Evolutionary conservation across 2,113 vertebrate species (phyloP), one percentile per base, ranked within the genome.

Genomic region (Catharus minimus): DNA sequence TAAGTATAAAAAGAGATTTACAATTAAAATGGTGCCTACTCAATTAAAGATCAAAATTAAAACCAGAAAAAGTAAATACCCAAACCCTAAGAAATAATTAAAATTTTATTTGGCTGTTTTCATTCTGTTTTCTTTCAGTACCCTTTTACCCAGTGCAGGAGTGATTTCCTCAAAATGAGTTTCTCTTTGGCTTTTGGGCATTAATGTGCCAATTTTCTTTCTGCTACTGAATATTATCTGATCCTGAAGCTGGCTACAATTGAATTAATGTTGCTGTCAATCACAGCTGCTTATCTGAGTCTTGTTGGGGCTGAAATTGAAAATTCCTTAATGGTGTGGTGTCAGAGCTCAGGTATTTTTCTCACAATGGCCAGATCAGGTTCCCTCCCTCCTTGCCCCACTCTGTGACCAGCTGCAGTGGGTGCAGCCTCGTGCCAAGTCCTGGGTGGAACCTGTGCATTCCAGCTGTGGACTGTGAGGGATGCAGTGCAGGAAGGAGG

Each of bases 231-330:
- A 79, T 89, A 41, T 82, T 81, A 89, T 89, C 87, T 74, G 89
- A 82, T 86, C 47, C 27, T 78, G 77, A 94, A 92, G 61, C 38
- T 84, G 71, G 60, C 8, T 41, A 46, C 52, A 71, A 30, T 47
- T 71, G 60, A 92, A 87, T 95, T 95, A 95, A 57, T 65, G 43
- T 66, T 88, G 32, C 90, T 95, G 95, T 94, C 93, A 94, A 53
- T 97, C 83, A 86, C 5, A 43, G 55, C 46, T 88, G 44, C 67
- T 96, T 94, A 82, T 93, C 68, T 91, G 81, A 72, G 41, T 86
- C 80, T 90, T 67, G 78, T 15, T 89, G 14, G 90, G 89, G 11
- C 58, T 82, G 57, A 94, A 95, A 95, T 82, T 72, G 77, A 75
- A 93, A 95, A 88, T 84, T 85, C 32, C 57, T 67, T 55, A 85